Evolutionary conservation across 2,888 invertebrate species (phyloP), one percentile per base, ranked within the genome.

Genomic region (Eristalis tenax): DNA sequence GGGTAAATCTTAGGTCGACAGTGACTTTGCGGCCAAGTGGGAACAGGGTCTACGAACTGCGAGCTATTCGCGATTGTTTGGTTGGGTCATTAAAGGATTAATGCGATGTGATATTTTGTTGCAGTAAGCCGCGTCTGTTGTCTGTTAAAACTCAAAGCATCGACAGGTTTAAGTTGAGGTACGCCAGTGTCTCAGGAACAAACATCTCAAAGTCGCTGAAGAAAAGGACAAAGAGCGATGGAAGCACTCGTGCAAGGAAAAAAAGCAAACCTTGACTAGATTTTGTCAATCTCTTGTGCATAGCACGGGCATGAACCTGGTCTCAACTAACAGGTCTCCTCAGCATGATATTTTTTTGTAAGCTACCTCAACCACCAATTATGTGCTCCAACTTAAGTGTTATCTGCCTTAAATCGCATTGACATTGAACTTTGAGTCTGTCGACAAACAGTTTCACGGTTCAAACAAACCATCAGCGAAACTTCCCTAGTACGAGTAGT

Each of bases 81-180:
- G 6, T 32, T 32, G 32, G 6, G 28, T 28, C 28, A 32, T 94
- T 99, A 81, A 95, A 95, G 91, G 96, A 97, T 89, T 96, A 98
- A 92, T 99, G 99, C 95, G 78, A 94, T n/a, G n/a, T 96, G 84
- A 97, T 98, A 86, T 95, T 96, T 89, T 99, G 99, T 26, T 26
- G 26, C 26, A 4, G 2, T 26, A 26, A 26, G 4, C 2, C 2
- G n/a, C n/a, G n/a, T n/a, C n/a, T n/a, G n/a, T n/a, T n/a, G 99
- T 97, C 98, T 11, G 95, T 96, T 91, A 98, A 98, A 94, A 95
- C 99, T 88, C 96, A 96, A 86, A 96, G 96, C 90, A 97, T 97
- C 91, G 99, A 99, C 92, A 95, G 99, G 86, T 99, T 99, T 94
- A 99, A 99, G 94, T 94, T 99, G 90, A 96, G 97, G 90, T 96